Percentiles rank a stretch among this genome's conserved stretches.
Evolutionary conservation across 2,113 vertebrate genomes (phyloP).

Genomic region (Thalassoma bifasciatum): DNA sequence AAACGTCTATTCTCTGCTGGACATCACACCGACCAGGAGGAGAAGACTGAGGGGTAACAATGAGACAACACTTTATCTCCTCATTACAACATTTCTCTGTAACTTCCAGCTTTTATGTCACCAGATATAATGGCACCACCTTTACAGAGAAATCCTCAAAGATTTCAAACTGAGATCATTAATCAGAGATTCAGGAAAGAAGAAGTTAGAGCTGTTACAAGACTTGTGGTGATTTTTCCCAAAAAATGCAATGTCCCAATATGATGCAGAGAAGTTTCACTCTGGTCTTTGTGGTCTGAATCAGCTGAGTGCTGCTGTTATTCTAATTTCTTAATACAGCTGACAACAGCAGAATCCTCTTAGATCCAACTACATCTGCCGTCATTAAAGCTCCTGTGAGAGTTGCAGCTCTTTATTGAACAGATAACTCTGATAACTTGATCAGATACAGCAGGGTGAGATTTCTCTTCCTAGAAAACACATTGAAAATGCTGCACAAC

Average conservation of each 20-base stretch:
- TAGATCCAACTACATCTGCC: too few species aligned
- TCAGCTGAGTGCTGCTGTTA: neutral
- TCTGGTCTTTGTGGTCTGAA: neutral
- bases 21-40: slow-evolving; percentile 61
- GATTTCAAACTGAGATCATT: too few species aligned
- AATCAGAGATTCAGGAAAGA: too few species aligned
- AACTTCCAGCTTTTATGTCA: neutral
- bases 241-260: too few species aligned
- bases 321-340: neutral
- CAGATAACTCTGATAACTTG: too few species aligned
- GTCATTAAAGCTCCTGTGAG: neutral
- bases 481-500: too few species aligned
- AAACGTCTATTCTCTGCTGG: neutral
- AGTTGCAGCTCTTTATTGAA: too few species aligned
- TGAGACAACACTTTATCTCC: neutral
- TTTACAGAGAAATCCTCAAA: too few species aligned
- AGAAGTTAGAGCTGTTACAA: too few species aligned
- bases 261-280: neutral
- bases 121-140: neutral
- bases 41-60: slow-evolving; percentile 30
- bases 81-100: slow-evolving; percentile 2
- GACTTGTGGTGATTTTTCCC: too few species aligned
- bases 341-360: neutral
- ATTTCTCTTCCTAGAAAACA: too few species aligned
- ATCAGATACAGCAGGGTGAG: too few species aligned